These are phyloP conservation scores for Ginglymostoma cirratum DNA, from an alignment of 2,113 vertebrate species.

Conservation along the genomic window DNA sequence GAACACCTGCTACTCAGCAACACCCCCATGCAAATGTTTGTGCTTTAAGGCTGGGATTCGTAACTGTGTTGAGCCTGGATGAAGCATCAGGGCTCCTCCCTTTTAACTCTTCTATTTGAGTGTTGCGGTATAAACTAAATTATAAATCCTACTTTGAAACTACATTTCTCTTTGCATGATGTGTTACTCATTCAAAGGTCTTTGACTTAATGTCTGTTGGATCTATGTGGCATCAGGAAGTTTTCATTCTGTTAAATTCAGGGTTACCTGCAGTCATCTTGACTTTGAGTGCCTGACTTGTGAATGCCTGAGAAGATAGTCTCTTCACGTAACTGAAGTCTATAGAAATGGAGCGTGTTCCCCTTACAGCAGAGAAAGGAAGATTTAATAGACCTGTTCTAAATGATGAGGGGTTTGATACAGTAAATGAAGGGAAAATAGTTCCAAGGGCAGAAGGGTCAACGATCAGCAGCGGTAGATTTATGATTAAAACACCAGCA, in stretches of 20 bases:
- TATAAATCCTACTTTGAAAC: background rate
- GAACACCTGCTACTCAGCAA: background rate
- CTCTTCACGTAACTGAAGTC: too few relatives aligned
- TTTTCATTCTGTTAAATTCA: background rate
- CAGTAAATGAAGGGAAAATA: background rate
- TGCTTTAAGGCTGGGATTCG: background rate
- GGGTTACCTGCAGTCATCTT: too few relatives aligned
- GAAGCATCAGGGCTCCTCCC: background rate
- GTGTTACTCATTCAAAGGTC: background rate
- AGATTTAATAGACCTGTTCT: background rate
- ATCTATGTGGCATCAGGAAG: background rate
- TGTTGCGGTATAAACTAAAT: background rate
- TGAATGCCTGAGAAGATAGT: background rate
- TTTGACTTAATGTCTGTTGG: background rate
- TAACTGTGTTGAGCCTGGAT: background rate
- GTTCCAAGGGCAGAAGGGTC: background rate
- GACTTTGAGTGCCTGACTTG: background rate
- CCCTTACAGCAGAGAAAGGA: background rate
- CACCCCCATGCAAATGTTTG: background rate
- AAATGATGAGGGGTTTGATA: background rate
- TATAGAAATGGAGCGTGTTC: background rate
- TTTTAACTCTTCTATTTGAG: background rate
- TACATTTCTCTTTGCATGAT: background rate
- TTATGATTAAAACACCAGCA: background rate
- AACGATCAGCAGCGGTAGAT: background rate